Base-by-base conservation (phyloP, 2,888 invertebrate genomes). In the Enchytraeus crypticus region DNA sequence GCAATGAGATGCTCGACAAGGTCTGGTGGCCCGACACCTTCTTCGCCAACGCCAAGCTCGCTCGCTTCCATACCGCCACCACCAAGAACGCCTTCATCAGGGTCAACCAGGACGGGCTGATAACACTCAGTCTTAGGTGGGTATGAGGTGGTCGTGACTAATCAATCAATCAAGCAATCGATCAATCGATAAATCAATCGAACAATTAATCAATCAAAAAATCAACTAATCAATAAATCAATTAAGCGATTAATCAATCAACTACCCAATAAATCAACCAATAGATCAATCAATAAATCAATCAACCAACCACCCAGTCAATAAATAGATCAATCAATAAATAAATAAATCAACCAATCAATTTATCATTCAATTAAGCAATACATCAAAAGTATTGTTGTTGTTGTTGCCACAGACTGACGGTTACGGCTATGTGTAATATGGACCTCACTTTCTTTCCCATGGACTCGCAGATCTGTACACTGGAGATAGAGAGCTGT, bases 21-120 rank as follows among this genome's bases (percentile, higher is more conserved):
- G 71, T 71, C 56, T 71, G 71, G 71, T 70, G 70, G 71, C 71
- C 71, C 0, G 71, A 71, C 58, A 71, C 71, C 2, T 71, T 71
- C 65, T 71, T 71, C 57, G 71, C 71, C 45, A 71, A 71, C 57
- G 71, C 71, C 34, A 68, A 69, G 45, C 60, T 64, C 21, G 64
- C 71, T n/a, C 64, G 66, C 51, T 71, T 71, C 61, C 71, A 71
- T 61, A 56, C 58, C 38, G 71, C 69, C 30, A 71, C 71, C 26
- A 71, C 71, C 2, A 68, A 71, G 58, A 71, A 71, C 56, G 70
- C 70, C 30, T 71, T 71, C 62, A 63, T 71, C 1, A 38, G 71
- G 23, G 71, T 71, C 57, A 66, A 68, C 27, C 68, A 65, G 5
- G 61, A 61, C 11, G 71, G 71, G 8, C 53, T 65, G 14, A 63